Percentiles rank a stretch among this genome's conserved stretches.
These are phyloP conservation scores for Coccyzus lansbergi DNA, from an alignment of 2,797 vertebrate species.

Conservation along the genomic window DNA sequence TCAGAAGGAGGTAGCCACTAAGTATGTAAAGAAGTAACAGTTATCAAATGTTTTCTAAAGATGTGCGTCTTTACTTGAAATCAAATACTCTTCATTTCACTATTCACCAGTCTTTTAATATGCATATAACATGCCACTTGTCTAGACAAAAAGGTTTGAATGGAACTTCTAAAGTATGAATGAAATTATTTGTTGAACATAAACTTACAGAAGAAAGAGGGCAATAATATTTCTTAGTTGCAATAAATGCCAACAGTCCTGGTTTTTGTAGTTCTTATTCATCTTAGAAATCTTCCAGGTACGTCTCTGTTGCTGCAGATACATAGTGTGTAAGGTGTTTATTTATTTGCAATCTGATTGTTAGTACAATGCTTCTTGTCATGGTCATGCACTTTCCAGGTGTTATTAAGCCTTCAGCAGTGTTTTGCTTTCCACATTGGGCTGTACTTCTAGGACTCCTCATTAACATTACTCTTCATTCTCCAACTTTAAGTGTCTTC, in stretches of 20 bases:
- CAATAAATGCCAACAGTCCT: too few relatives aligned
- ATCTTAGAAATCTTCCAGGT: not conserved
- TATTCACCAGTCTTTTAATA: not conserved
- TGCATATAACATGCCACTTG: not conserved
- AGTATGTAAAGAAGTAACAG: conserved; percentile 43
- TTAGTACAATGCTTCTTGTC: not conserved
- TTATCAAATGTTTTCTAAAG: not conserved
- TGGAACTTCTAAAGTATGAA: not conserved
- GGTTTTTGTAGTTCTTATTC: too few relatives aligned
- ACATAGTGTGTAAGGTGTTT: not conserved
- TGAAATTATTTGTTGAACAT: too few relatives aligned
- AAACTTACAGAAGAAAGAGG: not conserved
- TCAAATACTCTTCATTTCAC: not conserved
- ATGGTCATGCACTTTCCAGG: rapidly evolving
- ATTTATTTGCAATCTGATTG: not conserved
- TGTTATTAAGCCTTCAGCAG: not conserved
- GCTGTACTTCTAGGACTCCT: not conserved
- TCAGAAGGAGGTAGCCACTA: not conserved
- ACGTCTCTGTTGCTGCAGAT: not conserved
- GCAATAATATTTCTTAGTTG: not conserved
- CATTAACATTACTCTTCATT: rapidly evolving
- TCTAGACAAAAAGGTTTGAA: not conserved
- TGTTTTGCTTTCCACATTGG: not conserved
- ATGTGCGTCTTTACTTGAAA: not conserved
- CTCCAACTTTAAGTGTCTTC: not conserved